phyloP scores from a whole-genome alignment of 1,140 invertebrate genomes.

The Rhyacophila brunnea region DNA sequence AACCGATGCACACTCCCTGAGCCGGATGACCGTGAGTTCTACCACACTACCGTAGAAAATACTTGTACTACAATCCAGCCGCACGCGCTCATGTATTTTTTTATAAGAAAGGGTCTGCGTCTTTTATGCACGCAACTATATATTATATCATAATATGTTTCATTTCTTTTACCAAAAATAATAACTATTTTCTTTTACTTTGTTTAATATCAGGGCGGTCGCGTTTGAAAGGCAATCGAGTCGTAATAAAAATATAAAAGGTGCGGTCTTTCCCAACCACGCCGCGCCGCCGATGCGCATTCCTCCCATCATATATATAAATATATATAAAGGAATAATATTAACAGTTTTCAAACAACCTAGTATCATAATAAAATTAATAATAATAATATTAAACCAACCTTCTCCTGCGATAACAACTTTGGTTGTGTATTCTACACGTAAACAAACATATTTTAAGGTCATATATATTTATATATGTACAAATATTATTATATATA shows the following conservation, averaged over 20 bases:
- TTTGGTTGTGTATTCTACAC: slow-evolving; percentile 36
- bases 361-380: slow-evolving; percentile 15
- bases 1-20: not conserved
- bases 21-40: not conserved
- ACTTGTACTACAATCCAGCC: slow-evolving; percentile 33
- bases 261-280: slow-evolving; percentile 8
- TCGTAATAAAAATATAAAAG: slow-evolving; percentile 36
- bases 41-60: slow-evolving; percentile 7
- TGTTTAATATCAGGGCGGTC: slow-evolving; percentile 37
- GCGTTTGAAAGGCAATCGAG: slow-evolving; percentile 33
- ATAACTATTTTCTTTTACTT: slow-evolving; percentile 32
- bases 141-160: slow-evolving; percentile 18
- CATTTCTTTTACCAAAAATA: slow-evolving; percentile 35
- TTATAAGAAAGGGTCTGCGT: slow-evolving; percentile 25
- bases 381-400: slow-evolving; percentile 36
- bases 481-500: slow-evolving; percentile 30
- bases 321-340: slow-evolving; percentile 35
- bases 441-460: slow-evolving; percentile 34
- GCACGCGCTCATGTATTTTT: slow-evolving; percentile 19
- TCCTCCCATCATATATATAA: slow-evolving; percentile 43
- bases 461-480: slow-evolving; percentile 19
- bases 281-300: slow-evolving; percentile 12
- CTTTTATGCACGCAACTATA: slow-evolving; percentile 15
- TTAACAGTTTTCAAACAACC: slow-evolving; percentile 37
- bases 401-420: slow-evolving; percentile 34